Evolutionary conservation across 1,140 invertebrate genomes (phyloP), one percentile per base, ranked within the genome.

Genomic region (Oscheius sp.): DNA sequence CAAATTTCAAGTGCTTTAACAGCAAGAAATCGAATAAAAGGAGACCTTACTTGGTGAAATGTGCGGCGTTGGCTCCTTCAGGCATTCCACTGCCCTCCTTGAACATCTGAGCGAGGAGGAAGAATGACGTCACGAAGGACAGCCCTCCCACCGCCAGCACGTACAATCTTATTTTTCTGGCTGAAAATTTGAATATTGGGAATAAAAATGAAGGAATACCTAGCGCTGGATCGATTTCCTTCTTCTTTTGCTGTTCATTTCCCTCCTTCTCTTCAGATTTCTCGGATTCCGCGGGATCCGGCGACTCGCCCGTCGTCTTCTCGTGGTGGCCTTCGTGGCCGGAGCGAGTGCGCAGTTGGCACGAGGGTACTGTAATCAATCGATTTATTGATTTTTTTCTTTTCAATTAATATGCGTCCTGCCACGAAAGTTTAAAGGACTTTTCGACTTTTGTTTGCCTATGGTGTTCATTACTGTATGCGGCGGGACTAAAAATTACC

Each of bases 51-150:
- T 34, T 63, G 0, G 59, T 49, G 35, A 71, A 49, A 31, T 63
- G 36, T 63, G 49, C 58, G 29, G n/a, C 38, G 10, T 31, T 49
- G 1, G 59, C n/a, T 3, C 61, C 61, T 28, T 45, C 68, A 0
- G 61, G 32, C 23, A 38, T 15, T 34, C n/a, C 42, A 28, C 36
- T 20, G 32, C 59, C 61, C 35, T 38, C 68, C 13, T 42, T 63
- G 34, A 46, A 63, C 58, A 63, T 46, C 38, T 46, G 34, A 34
- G 61, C 34, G 1, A 71, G 26, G 26, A 71, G 26, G 3, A 68
- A 36, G 18, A 68, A 68, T n/a, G 67, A 68, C 1, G 67, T 68
- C 26, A 68, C 67, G 23, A 68, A 68, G 1, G 67, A 68, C 15
- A 68, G 31, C 28, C 67, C 67, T n/a, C 49, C 67, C 2, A 68